Evolutionary conservation across 2,888 invertebrate genomes (phyloP).

Genomic region (Griposia aprilina): DNA sequence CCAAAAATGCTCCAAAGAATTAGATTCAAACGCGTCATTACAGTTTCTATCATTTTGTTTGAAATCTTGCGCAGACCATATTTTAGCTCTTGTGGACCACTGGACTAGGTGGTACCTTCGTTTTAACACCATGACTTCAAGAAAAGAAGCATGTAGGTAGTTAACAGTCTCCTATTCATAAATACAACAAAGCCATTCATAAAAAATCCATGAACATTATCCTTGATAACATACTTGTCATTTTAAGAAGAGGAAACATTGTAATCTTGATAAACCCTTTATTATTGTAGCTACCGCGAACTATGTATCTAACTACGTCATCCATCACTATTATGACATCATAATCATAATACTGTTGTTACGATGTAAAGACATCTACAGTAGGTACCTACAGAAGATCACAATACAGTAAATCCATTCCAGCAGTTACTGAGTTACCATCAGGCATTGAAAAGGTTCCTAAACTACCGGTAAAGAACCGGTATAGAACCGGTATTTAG

Average conservation of each 20-base stretch:
- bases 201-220: constrained; percentile 40
- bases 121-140: not conserved
- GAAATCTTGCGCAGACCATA: no score
- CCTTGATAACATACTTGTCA: constrained; percentile 31
- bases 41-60: no score
- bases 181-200: constrained; percentile 14
- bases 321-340: constrained; percentile 38
- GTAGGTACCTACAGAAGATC: not conserved
- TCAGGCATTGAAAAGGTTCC: no score
- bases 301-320: constrained; percentile 38
- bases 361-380: not conserved
- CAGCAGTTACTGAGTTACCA: no score
- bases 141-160: not conserved
- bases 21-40: no score
- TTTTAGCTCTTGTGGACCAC: no score
- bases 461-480: no score
- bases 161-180: no score
- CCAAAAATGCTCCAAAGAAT: no score
- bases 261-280: constrained; percentile 51
- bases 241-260: constrained; percentile 41
- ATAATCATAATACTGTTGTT: constrained; percentile 12
- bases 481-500: no score
- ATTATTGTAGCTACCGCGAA: constrained; percentile 28
- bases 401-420: not conserved
- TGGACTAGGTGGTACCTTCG: not conserved